Conservation (phyloP, 2,888 invertebrate species). For the Tenthredo scrophulariae region DNA sequence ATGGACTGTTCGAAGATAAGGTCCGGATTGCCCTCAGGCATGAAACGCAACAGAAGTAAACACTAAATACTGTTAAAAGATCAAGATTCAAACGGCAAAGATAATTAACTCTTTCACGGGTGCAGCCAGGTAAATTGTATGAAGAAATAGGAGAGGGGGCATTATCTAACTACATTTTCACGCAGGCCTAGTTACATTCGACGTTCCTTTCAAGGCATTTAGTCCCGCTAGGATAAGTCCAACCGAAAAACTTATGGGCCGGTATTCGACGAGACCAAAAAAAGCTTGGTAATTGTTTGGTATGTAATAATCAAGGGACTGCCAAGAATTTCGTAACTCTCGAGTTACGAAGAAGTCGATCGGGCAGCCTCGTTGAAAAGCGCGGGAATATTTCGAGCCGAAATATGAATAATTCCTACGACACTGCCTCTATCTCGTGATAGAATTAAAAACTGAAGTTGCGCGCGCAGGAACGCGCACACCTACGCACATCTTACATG, state of each 20-base stretch:
- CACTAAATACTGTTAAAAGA: not conserved
- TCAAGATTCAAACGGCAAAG: not conserved
- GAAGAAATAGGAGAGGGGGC: not conserved
- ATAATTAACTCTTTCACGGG: not conserved
- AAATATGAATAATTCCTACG: constrained; percentile 38
- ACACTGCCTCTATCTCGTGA: constrained; percentile 25
- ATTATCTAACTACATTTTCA: not conserved
- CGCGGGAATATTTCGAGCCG: not conserved
- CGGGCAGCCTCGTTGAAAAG: not conserved
- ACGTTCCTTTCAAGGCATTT: not conserved
- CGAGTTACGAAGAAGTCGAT: not conserved
- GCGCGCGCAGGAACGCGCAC: constrained; percentile 44
- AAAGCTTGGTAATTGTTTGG: not conserved
- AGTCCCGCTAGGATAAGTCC: not conserved
- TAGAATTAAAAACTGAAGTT: not conserved
- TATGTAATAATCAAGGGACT: too few relatives aligned
- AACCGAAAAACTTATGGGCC: not conserved
- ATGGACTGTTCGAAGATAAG: not conserved
- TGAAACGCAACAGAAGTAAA: not conserved
- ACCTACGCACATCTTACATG: constrained; percentile 26
- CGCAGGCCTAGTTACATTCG: not conserved
- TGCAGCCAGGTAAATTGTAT: not conserved
- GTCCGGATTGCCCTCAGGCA: not conserved
- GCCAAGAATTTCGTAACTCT: not conserved
- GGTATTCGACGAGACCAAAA: not conserved